These are phyloP conservation scores for Chrysopilus asiliformis DNA, from an alignment of 2,888 invertebrate species.

Conservation along the genomic window DNA sequence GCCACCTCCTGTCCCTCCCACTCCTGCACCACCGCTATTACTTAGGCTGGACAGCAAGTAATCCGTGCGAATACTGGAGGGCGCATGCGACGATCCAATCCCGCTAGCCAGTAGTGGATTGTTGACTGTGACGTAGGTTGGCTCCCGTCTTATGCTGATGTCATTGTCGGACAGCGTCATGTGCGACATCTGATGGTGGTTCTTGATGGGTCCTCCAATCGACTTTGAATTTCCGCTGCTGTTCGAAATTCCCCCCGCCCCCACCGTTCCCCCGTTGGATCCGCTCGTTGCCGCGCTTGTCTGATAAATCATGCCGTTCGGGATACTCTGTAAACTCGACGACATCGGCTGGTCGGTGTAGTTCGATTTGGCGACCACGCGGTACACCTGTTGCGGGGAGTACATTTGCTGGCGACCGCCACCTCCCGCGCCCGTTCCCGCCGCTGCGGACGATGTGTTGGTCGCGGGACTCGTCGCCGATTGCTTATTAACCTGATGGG, in stretches of 20 bases:
- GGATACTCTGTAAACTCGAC: conserved; percentile 36
- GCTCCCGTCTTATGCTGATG: conserved; percentile 25
- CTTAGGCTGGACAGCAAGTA: conserved; percentile 28
- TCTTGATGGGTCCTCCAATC: conserved; percentile 20
- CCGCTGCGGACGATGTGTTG: conserved; percentile 11
- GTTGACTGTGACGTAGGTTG: conserved; percentile 14
- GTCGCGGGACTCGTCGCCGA: background rate
- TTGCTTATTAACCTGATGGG: conserved; percentile 20
- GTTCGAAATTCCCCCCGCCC: conserved; percentile 3
- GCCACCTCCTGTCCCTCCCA: no score
- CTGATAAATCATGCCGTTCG: conserved; percentile 33
- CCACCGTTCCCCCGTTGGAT: conserved; percentile 14
- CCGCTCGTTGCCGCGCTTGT: conserved; percentile 15
- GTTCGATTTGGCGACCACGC: conserved; percentile 32
- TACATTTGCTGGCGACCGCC: conserved; percentile 28
- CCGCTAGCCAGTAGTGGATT: conserved; percentile 18
- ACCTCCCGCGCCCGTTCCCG: conserved; percentile 9
- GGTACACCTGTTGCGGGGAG: conserved; percentile 32
- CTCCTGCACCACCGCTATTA: no score
- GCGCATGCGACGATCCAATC: conserved; percentile 18
- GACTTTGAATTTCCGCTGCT: conserved; percentile 2
- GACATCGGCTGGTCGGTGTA: conserved; percentile 35
- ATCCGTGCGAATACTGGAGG: conserved; percentile 23
- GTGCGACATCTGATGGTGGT: conserved; percentile 32
- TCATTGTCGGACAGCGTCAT: conserved; percentile 25